Conservation (phyloP, 2,888 invertebrate species). For the Himalopsyche japonica region DNA sequence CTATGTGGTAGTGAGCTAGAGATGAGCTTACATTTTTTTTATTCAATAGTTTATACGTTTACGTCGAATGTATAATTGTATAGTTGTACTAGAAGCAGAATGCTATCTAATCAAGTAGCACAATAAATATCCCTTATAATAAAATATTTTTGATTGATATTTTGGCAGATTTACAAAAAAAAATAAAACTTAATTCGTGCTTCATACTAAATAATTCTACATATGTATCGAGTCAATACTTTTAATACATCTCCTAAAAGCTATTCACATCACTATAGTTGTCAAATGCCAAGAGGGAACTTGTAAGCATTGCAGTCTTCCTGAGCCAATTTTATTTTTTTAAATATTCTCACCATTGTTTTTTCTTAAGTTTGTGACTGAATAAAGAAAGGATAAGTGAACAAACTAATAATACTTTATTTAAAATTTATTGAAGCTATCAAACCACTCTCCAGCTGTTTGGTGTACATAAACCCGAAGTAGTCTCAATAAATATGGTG, state of each 20-base stretch:
- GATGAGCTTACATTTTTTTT: neutral
- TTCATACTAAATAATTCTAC: neutral
- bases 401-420: neutral
- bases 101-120: no score
- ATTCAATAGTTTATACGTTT: neutral
- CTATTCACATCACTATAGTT: neutral
- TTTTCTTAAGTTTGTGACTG: neutral
- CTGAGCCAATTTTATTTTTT: neutral
- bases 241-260: neutral
- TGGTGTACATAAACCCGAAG: neutral
- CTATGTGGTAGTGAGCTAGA: neutral
- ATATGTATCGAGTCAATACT: neutral
- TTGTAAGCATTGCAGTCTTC: neutral
- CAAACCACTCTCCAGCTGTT: neutral
- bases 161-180: no score
- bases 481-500: neutral
- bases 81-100: no score
- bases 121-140: no score
- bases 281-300: neutral
- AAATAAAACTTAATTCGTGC: no score
- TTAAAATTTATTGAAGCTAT: neutral
- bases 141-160: neutral
- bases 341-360: neutral
- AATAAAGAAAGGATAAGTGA: neutral
- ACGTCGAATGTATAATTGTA: no score